Evolutionary conservation across 1,140 invertebrate genomes (phyloP), one percentile per base, ranked within the genome.

Genomic region (Drosophila virilis): DNA sequence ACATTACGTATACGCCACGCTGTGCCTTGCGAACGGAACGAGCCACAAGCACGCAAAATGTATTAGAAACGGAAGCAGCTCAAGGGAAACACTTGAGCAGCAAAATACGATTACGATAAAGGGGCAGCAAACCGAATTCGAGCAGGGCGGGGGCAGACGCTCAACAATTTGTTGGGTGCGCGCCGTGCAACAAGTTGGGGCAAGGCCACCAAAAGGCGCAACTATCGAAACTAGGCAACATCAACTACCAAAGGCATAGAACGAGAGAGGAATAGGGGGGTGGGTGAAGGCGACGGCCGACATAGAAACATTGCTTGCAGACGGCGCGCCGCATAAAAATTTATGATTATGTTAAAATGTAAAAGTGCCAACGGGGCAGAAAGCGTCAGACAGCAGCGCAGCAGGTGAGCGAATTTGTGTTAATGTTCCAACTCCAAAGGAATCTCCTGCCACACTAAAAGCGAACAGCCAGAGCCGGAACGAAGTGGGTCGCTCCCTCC

Each of bases 261-360:
- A 28, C 8, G 42, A 58, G 10, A n/a, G 2, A 43, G 17, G 33
- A 13, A 17, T 15, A 13, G 13, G 6, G 28, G 13, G 2, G 46
- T 0, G 8, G n/a, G 13, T 7, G 32, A 28, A 12, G 35, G 28
- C 6, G 32, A 13, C 28, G 48, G 46, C 40, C 35, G 46, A 12
- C 61, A 28, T 64, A 61, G 57, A 55, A 61, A 58, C 80, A 77
- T 84, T 80, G 61, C 52, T 65, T 51, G 70, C 83, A 88, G 84
- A 89, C 76, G 85, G 77, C 77, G 84, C 65, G 85, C 74, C 80
- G 85, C 84, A 89, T 89, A 89, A 89, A 89, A 89, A 89, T 89
- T 89, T 89, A 90, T 89, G 84, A 89, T 89, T 89, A 89, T 89
- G 84, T 89, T 90, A 84, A 84, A 89, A 89, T 90, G 84, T 90